A percentile compares a stretch with the other conserved stretches of the same genome.
These are phyloP conservation scores for Bellardia pandia DNA, from an alignment of 2,888 invertebrate species.

Conservation along the genomic window DNA sequence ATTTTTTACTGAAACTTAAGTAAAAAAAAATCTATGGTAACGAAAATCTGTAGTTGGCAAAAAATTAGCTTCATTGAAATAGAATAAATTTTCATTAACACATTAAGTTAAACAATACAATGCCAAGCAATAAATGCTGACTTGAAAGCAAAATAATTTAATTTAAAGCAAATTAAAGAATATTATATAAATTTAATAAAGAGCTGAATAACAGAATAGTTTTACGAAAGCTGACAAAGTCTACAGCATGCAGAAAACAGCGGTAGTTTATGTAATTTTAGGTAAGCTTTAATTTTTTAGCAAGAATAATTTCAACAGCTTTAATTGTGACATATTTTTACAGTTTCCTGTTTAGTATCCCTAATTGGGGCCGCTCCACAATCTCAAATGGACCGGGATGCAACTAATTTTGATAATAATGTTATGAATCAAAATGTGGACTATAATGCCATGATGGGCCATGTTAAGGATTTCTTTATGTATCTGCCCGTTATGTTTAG, in stretches of 20 bases:
- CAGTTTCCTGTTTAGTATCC: constrained; percentile 47
- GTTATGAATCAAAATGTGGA: constrained; percentile 74
- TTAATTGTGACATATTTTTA: neutral
- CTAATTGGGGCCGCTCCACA: constrained; percentile 49
- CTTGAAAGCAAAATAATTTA: neutral
- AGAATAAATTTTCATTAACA: constrained; percentile 59
- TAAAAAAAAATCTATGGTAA: constrained; percentile 46
- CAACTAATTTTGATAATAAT: constrained; percentile 20
- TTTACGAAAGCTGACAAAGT: constrained; percentile 13
- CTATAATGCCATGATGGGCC: constrained; percentile 80
- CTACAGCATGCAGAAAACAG: constrained; percentile 75
- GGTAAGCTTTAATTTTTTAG: constrained; percentile 27
- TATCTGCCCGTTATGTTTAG: constrained; percentile 83
- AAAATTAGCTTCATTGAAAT: neutral
- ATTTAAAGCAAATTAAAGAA: neutral
- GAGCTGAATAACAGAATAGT: constrained; percentile 3
- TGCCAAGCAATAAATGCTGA: constrained; percentile 64
- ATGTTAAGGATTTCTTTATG: constrained; percentile 82
- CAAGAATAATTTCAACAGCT: neutral
- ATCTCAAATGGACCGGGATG: constrained; percentile 32
- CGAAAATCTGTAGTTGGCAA: constrained; percentile 32
- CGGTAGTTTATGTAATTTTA: constrained; percentile 42
- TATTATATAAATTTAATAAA: constrained; percentile 58
- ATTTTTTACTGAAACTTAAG: constrained; percentile 28
- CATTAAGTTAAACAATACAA: constrained; percentile 61